Base-by-base conservation (phyloP, 2,888 invertebrate genomes). In the Sisyra nigra region DNA sequence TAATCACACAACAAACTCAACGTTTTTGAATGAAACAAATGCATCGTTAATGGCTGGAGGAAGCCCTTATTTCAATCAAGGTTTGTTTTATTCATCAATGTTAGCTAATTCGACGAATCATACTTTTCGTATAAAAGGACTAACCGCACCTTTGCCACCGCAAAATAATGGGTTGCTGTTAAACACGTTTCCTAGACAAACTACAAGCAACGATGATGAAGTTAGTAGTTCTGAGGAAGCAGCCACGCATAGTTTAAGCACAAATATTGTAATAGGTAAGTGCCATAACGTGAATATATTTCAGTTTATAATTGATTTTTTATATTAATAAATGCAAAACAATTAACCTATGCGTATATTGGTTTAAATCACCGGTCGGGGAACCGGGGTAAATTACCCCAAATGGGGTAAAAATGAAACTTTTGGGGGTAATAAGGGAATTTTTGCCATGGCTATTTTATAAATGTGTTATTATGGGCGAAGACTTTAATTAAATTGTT, bases 191-290 rank as follows among this genome's bases (percentile, higher is more conserved):
- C 19, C 14, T 17, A 15, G 37, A 3, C 37, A 19, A 18, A 10
- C 37, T 2, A 24, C 24, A 17, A 57, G 64, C 17, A 79, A 80
- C 55, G 82, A 82, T 50, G 80, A 83, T 52, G 82, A 82, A 61
- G 81, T 82, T 1, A 74, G 77, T 15, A 82, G 82, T 57, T 80
- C 81, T 1, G 80, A 80, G 56, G 81, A 80, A 59, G 72, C 76
- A 13, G 58, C 61, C 17, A 57, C 59, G 13, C 53, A 34, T 17
- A 33, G 19, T 13, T 11, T 24, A 24, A 24, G 7, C 7, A 24
- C 24, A 24, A 24, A 24, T 24, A 24, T 24, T 5, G 3, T 24
- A 7, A 5, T 24, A 24, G 24, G 24, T 24, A 24, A 24, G 3
- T 24, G 24, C 36, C n/a, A n/a, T n/a, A n/a, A n/a, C 2, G 11